Evolutionary conservation across 1,140 invertebrate genomes (phyloP).

Genomic region (Drosophila repleta): DNA sequence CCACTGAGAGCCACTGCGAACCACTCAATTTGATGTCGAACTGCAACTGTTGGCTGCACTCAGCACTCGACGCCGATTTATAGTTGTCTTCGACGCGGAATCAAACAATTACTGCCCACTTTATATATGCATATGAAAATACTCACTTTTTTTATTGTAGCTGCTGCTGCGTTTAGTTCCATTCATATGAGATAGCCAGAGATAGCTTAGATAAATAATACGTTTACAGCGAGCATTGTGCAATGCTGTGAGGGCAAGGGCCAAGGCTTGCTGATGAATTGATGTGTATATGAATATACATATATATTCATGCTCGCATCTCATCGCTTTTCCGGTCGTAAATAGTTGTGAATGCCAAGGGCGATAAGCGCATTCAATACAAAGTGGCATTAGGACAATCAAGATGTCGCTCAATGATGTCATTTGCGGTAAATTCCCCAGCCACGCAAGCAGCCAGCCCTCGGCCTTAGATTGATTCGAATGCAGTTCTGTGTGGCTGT

Average conservation of each 20-base stretch:
- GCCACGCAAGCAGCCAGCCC: background rate
- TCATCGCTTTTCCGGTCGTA: conserved; percentile 4
- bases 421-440: conserved; percentile 19
- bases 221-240: background rate
- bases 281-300: background rate
- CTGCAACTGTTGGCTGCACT: conserved; percentile 11
- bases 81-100: conserved; percentile 20
- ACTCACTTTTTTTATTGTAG: background rate
- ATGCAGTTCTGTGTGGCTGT: conserved; percentile 3
- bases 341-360: background rate
- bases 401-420: conserved; percentile 13
- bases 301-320: no score
- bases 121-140: background rate
- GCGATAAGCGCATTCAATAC: background rate
- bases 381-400: background rate
- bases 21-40: conserved; percentile 16
- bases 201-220: background rate
- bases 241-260: no score
- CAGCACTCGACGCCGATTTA: conserved; percentile 15
- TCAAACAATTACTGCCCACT: background rate
- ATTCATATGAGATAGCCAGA: conserved; percentile 12
- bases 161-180: background rate
- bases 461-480: background rate
- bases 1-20: conserved; percentile 6
- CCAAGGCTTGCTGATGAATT: no score